Conservation (phyloP, 2,888 invertebrate species). For the Zaprionus lineosus region DNA sequence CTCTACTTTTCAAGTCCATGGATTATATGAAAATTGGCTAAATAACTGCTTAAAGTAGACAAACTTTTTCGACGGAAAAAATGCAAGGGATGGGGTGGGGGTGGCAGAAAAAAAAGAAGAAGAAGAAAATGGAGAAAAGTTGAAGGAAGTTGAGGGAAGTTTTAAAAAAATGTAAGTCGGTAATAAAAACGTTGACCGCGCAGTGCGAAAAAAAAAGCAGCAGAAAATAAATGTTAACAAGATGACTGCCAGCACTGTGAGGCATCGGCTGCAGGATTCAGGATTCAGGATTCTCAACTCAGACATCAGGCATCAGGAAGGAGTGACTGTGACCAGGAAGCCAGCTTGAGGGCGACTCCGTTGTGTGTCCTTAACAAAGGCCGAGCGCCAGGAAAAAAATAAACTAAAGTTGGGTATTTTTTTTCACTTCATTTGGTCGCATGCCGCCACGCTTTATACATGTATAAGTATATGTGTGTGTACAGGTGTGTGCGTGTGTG, state of each 20-base stretch:
- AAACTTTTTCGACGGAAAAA: constrained; percentile 44
- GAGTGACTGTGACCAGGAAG: constrained; percentile 23
- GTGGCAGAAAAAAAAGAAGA: no score
- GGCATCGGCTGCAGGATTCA: not conserved
- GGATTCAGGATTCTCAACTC: no score
- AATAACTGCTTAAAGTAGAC: constrained; percentile 49
- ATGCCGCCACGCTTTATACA: constrained; percentile 4
- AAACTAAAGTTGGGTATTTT: constrained; percentile 18
- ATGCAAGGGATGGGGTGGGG: no score
- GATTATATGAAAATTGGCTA: constrained; percentile 49
- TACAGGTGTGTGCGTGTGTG: not conserved
- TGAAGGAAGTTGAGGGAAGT: constrained; percentile 47
- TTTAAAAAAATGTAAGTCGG: constrained; percentile 56
- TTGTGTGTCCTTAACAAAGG: constrained; percentile 43
- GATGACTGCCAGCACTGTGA: constrained; percentile 43
- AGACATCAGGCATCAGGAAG: not conserved
- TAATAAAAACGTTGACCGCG: constrained; percentile 43
- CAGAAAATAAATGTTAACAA: constrained; percentile 75
- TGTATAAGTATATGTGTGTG: not conserved
- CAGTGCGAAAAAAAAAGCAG: constrained; percentile 36
- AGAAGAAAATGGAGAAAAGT: constrained; percentile 24
- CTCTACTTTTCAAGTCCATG: no score
- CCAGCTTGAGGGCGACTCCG: constrained; percentile 19
- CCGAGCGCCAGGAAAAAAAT: constrained; percentile 8
- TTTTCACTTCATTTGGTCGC: constrained; percentile 35